Evolutionary conservation across 2,113 vertebrate species (phyloP).

Genomic region (Madoqua kirkii): DNA sequence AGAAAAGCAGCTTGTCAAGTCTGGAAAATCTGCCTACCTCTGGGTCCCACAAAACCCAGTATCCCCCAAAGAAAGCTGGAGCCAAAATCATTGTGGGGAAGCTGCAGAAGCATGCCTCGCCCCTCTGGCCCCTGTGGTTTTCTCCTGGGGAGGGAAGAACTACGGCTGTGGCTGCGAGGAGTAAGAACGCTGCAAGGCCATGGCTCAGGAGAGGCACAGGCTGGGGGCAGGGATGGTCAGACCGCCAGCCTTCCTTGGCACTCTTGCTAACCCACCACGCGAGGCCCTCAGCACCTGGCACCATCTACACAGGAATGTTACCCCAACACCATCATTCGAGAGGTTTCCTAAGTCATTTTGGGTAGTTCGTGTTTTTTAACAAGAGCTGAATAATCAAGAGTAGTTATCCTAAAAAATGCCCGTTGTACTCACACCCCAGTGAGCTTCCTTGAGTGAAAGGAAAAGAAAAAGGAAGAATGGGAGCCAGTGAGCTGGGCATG

Average conservation of each 20-base stretch:
- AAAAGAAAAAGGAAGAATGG: not conserved
- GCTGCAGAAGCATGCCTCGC: accelerated
- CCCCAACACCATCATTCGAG: not conserved
- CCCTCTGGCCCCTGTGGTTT: accelerated
- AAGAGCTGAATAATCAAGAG: not conserved
- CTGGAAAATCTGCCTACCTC: not conserved
- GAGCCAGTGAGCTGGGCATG: not conserved
- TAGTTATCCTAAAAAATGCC: not conserved
- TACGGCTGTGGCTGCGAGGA: not conserved
- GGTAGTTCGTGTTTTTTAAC: not conserved
- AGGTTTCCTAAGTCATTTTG: not conserved
- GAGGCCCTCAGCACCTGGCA: not conserved
- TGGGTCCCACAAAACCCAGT: not conserved
- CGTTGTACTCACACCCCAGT: not conserved
- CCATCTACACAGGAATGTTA: not conserved
- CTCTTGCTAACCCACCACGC: not conserved
- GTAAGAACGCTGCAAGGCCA: not conserved
- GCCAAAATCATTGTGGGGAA: not conserved
- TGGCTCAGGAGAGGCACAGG: accelerated
- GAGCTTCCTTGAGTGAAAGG: not conserved
- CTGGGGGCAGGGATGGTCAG: not conserved
- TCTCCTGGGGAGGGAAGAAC: not conserved
- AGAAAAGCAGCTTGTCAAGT: not conserved
- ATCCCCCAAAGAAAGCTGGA: not conserved
- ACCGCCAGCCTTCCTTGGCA: accelerated